Conservation (phyloP, 2,888 invertebrate species). For the Melanostoma mellinum region DNA sequence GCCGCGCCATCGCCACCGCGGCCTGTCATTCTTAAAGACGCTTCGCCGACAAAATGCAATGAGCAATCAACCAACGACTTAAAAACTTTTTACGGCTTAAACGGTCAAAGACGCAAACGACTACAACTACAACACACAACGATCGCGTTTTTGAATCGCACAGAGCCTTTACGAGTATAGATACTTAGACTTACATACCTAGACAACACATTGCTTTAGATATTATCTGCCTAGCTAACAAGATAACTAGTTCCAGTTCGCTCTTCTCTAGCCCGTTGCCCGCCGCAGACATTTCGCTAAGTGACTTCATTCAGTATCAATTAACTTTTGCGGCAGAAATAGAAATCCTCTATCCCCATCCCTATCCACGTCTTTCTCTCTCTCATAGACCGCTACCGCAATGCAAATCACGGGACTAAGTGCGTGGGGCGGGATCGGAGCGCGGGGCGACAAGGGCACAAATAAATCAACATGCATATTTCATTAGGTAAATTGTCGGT, state of each 20-base stretch:
- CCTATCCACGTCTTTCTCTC: not conserved
- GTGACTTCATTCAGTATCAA: conserved; percentile 81
- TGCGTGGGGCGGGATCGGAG: conserved; percentile 19
- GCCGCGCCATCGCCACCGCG: conserved; percentile 10
- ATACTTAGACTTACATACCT: conserved; percentile 41
- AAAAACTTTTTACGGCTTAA: conserved; percentile 63
- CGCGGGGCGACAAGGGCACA: conserved; percentile 53
- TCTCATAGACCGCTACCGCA: conserved; percentile 1
- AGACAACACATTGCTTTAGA: conserved; percentile 35
- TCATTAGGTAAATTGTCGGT: conserved; percentile 73
- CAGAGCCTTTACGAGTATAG: not conserved
- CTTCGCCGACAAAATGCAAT: conserved; percentile 68
- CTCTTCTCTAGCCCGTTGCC: conserved; percentile 66
- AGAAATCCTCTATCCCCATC: conserved; percentile 44
- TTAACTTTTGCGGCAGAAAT: conserved; percentile 77
- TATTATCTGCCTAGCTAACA: conserved; percentile 41
- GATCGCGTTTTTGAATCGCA: conserved; percentile 41
- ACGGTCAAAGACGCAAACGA: conserved; percentile 49
- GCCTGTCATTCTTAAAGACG: conserved; percentile 64
- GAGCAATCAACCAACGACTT: conserved; percentile 72
- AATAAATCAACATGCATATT: conserved; percentile 72
- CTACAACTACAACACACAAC: conserved; percentile 23
- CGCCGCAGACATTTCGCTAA: conserved; percentile 77
- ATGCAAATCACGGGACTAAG: conserved; percentile 48
- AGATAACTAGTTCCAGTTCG: conserved; percentile 66